Conservation (phyloP, 2,888 invertebrate species). For the Masnerella sp. region DNA sequence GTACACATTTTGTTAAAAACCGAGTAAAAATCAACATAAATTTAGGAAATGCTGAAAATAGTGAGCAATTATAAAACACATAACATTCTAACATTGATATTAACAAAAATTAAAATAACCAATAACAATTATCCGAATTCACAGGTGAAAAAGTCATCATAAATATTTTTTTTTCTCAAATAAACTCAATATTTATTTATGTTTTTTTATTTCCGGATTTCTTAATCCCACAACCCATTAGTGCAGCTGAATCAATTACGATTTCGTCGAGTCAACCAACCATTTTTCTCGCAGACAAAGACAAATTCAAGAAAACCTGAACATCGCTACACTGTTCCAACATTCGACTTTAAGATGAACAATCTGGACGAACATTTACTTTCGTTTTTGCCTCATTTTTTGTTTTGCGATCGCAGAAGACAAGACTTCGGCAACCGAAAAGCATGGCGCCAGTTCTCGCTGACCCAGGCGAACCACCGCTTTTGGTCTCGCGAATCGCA, state of each 20-base stretch:
- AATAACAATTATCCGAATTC: too few relatives aligned
- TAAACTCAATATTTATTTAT: too few relatives aligned
- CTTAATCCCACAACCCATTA: background rate
- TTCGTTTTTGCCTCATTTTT: conserved; percentile 24
- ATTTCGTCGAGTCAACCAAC: background rate
- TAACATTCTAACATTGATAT: too few relatives aligned
- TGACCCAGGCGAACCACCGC: conserved; percentile 41
- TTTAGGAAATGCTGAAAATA: too few relatives aligned
- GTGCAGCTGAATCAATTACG: background rate
- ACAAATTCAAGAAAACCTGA: background rate
- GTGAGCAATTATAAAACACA: too few relatives aligned
- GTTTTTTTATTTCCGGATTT: too few relatives aligned
- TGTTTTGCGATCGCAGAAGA: conserved; percentile 17
- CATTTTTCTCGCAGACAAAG: conserved; percentile 9
- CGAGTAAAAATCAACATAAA: too few relatives aligned
- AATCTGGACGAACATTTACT: conserved; percentile 16
- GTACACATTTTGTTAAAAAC: too few relatives aligned
- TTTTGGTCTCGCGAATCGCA: conserved; percentile 25
- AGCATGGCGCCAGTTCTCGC: conserved; percentile 43
- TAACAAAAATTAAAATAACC: too few relatives aligned
- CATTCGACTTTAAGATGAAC: conserved; percentile 27
- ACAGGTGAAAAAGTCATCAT: too few relatives aligned
- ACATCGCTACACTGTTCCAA: background rate
- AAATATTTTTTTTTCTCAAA: too few relatives aligned
- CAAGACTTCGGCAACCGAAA: conserved; percentile 20